Evolutionary conservation across 2,113 vertebrate species (phyloP).

Genomic region (Suncus etruscus): DNA sequence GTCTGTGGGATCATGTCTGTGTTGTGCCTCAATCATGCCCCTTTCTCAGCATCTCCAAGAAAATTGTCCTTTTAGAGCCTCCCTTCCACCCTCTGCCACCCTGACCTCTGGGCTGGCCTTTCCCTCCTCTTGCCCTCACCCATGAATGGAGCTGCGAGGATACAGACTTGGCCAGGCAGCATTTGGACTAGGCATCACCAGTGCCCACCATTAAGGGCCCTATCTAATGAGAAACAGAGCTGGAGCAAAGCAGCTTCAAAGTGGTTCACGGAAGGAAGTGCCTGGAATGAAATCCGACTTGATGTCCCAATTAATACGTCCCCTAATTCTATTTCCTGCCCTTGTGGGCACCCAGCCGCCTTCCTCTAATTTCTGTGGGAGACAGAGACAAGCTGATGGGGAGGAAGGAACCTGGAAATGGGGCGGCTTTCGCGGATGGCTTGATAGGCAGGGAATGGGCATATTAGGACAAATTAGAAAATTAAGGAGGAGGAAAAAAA

Average conservation of each 20-base stretch:
- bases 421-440: constrained; percentile 88
- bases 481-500: constrained; percentile 87
- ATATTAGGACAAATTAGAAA: constrained; percentile 93
- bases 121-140: constrained; percentile 61
- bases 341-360: constrained; percentile 88
- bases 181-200: constrained; percentile 89
- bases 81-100: constrained; percentile 60
- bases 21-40: not conserved
- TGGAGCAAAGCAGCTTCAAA: constrained; percentile 90
- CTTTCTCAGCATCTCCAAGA: not conserved
- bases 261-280: constrained; percentile 91
- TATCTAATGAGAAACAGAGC: constrained; percentile 93
- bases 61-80: not conserved
- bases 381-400: constrained; percentile 85
- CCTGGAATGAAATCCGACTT: constrained; percentile 92
- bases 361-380: constrained; percentile 91
- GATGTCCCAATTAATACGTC: constrained; percentile 93
- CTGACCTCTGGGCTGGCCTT: constrained; percentile 65
- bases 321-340: constrained; percentile 94
- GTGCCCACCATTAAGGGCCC: constrained; percentile 90
- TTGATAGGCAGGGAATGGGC: constrained; percentile 89
- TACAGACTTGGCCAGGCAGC: constrained; percentile 86
- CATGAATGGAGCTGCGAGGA: constrained; percentile 81
- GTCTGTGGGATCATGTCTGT: no score
- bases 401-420: constrained; percentile 91